Evolutionary conservation across 53 echinoderm and acorn worm species (phyloP), one percentile per base, ranked within the genome.

Genomic region (Arbacia lixula): DNA sequence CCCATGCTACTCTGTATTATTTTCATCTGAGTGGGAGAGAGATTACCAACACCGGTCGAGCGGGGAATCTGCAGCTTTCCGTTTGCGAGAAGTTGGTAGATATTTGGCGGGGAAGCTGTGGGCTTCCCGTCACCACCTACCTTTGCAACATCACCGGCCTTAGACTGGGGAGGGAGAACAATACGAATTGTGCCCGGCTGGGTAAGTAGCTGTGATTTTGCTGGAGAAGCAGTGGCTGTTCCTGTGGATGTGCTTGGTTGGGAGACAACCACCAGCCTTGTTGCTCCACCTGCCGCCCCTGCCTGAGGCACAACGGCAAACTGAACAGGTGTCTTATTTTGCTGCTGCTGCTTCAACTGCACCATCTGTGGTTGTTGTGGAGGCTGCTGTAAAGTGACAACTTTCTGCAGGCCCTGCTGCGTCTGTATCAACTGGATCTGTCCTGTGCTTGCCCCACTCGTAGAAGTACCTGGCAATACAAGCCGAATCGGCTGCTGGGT

Each of bases 341-440:
- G 76, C 56, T 4, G 84, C 46, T 66, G 84, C 46, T 32, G 12
- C 6, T 40, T 27, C 62, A 61, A 63, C 17, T 43, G n/a, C 37
- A 39, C 65, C 36, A 3, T 82, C 20, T 66, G 85, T 37, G 39
- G 41, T 54, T 67, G 19, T 33, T 88, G 88, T 40, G 80, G 80
- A 40, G 33, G 74, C 49, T 83, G 86, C 40, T 39, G 60, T 12
- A 43, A 64, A 50, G 68, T 17, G 31, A 58, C 81, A 27, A 71
- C 80, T 57, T 53, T 53, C 2, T 75, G 80, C 24, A 53, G 58
- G 28, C 62, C 71, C 36, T 54, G 75, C 66, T 51, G 79, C 17
- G 79, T 78, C 16, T 78, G 79, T 36, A 78, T 28, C 20, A 78
- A 60, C 40, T 78, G 79, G 29, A 78, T 78, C 41, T 78, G 79